Percentiles rank a stretch among this genome's conserved stretches.
These are phyloP conservation scores for Montipora efflorescens DNA, from an alignment of 64 coral and sea anemone species.

Conservation along the genomic window DNA sequence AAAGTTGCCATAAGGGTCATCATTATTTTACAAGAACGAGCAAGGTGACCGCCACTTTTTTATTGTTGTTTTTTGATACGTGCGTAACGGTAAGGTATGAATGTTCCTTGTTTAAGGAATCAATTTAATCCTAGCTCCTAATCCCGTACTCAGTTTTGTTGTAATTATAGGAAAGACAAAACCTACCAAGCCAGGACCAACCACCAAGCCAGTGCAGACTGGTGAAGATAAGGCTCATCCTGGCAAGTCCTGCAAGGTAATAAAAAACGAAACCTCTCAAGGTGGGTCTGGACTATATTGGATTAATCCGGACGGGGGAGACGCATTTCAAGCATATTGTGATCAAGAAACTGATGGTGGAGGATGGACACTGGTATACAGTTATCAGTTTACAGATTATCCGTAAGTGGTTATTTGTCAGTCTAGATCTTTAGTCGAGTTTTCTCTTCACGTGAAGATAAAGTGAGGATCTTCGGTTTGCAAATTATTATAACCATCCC, in stretches of 20 bases:
- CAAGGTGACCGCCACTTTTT: no score
- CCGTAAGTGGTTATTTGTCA: conserved; percentile 2
- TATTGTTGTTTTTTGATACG: no score
- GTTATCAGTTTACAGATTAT: conserved; percentile 37
- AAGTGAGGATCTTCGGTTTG: no score
- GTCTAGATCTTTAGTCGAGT: neutral
- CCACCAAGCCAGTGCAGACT: neutral
- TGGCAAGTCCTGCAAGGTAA: conserved; percentile 21
- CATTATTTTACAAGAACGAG: no score
- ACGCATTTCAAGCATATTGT: conserved; percentile 2
- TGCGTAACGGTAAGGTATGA: no score
- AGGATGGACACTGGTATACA: conserved; percentile 39
- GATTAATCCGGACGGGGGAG: conserved; percentile 14
- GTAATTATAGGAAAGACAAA: conserved; percentile 6
- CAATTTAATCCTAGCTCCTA: no score
- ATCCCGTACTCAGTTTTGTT: no score
- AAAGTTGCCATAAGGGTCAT: no score
- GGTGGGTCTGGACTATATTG: conserved; percentile 42
- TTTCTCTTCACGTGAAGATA: no score
- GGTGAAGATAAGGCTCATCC: conserved; percentile 32
- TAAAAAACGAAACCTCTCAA: conserved; percentile 6
- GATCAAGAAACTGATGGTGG: conserved; percentile 38
- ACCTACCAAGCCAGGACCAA: neutral
- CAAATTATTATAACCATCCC: no score
- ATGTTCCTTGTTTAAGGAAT: no score